Base-by-base conservation (phyloP, 1,140 invertebrate species). In the Melanaphis sacchari region DNA sequence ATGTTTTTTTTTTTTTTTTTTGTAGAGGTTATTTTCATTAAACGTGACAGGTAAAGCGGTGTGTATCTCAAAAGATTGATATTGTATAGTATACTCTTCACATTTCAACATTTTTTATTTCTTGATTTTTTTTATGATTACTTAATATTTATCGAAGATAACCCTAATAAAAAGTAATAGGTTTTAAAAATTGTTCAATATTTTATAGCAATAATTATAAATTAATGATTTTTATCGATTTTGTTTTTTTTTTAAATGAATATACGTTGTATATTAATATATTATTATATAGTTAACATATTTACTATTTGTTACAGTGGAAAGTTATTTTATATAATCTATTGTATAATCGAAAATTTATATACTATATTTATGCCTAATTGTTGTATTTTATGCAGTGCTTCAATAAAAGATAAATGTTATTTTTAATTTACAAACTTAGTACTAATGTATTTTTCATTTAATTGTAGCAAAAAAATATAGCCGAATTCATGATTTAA, bases 171-270 rank as follows among this genome's bases (percentile, higher is more conserved):
- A 81, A 38, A 38, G 36, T 81, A 81, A 81, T 81, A 81, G 5
- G 76, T 81, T 38, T 81, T n/a, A 81, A 81, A 81, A 81, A 81
- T 66, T 66, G 59, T 66, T 66, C 59, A n/a, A n/a, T n/a, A 66
- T 31, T 66, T 66, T 4, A 66, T 66, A 26, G n/a, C 11, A 11
- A n/a, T 66, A 66, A 31, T 66, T n/a, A 66, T 66, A n/a, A 66
- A 15, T 15, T n/a, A n/a, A 31, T 66, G 31, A 66, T n/a, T 66
- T 15, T 31, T 31, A 66, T 66, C 31, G 59, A n/a, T 66, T 66
- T n/a, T 31, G 26, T 66, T 66, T 66, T 66, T 66, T 66, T 31
- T 66, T 31, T 11, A 66, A 66, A 66, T n/a, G 2, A 31, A 66
- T n/a, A 66, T 66, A 59, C 8, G 26, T 31, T 31, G 11, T 31